Percentiles rank a stretch among this genome's conserved stretches.
phyloP scores from a whole-genome alignment of 2,888 invertebrate species.

The Hyles lineata region DNA sequence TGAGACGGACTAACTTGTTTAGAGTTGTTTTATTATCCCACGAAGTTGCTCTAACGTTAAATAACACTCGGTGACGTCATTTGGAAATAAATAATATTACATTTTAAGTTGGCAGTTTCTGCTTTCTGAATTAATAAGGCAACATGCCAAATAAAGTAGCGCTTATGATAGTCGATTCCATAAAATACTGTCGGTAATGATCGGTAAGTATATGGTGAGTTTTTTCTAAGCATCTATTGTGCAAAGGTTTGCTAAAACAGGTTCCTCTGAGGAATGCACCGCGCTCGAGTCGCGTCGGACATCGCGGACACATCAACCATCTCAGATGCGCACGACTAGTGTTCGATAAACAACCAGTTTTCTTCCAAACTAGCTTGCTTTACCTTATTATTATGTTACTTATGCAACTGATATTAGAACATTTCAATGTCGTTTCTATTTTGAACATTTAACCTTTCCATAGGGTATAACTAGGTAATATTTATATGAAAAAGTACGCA shows the following conservation, averaged over 20 bases:
- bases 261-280: slow-evolving; percentile 70
- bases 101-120: not conserved
- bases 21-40: not conserved
- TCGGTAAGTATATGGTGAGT: not conserved
- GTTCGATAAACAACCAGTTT: slow-evolving; percentile 52
- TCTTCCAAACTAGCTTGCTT: slow-evolving; percentile 37
- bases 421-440: not conserved
- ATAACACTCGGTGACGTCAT: not conserved
- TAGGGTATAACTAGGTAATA: not conserved
- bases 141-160: slow-evolving; percentile 10
- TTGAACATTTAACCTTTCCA: not conserved
- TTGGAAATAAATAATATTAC: slow-evolving; percentile 3
- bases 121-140: not conserved
- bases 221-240: slow-evolving; percentile 29
- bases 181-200: not conserved
- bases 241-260: slow-evolving; percentile 56
- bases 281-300: slow-evolving; percentile 46
- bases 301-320: slow-evolving; percentile 55
- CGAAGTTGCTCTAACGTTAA: slow-evolving; percentile 5
- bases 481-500: too few species aligned
- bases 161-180: not conserved
- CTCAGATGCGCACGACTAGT: slow-evolving; percentile 32
- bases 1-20: slow-evolving; percentile 15
- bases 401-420: not conserved
- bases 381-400: slow-evolving; percentile 1